Evolutionary conservation across 2,797 vertebrate species (phyloP).

Genomic region (Orientallactaga sibirica): DNA sequence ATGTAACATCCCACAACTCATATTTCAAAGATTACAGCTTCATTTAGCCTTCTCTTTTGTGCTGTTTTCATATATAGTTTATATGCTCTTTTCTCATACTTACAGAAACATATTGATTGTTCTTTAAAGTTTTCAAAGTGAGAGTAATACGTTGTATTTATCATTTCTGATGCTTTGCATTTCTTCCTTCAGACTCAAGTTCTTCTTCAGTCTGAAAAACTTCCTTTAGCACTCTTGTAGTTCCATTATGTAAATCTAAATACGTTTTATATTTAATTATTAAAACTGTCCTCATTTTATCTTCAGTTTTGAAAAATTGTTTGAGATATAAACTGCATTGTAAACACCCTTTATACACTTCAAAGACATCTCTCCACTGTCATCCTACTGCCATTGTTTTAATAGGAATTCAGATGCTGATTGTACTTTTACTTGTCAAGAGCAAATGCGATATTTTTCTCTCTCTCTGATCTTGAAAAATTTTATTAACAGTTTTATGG

Average conservation of each 20-base stretch:
- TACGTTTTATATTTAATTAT: neutral
- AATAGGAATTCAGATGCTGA: neutral
- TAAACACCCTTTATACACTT: neutral
- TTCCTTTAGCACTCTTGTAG: neutral
- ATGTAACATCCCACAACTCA: neutral
- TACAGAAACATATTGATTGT: too few relatives aligned
- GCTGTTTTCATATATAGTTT: neutral
- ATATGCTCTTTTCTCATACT: neutral
- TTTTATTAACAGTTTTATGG: neutral
- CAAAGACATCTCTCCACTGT: neutral
- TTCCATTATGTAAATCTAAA: neutral
- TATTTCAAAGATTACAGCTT: neutral
- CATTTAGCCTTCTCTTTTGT: neutral
- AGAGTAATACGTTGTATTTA: neutral
- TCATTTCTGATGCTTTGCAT: neutral
- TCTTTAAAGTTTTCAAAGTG: neutral
- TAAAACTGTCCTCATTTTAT: neutral
- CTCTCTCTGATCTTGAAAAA: neutral
- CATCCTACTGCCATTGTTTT: neutral
- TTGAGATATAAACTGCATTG: neutral
- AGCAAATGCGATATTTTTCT: neutral
- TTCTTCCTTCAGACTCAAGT: neutral
- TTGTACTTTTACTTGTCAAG: neutral
- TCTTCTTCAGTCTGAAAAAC: neutral
- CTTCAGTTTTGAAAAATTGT: neutral